phyloP scores from a whole-genome alignment of 2,113 vertebrate genomes.

The Serilophus lunatus region DNA sequence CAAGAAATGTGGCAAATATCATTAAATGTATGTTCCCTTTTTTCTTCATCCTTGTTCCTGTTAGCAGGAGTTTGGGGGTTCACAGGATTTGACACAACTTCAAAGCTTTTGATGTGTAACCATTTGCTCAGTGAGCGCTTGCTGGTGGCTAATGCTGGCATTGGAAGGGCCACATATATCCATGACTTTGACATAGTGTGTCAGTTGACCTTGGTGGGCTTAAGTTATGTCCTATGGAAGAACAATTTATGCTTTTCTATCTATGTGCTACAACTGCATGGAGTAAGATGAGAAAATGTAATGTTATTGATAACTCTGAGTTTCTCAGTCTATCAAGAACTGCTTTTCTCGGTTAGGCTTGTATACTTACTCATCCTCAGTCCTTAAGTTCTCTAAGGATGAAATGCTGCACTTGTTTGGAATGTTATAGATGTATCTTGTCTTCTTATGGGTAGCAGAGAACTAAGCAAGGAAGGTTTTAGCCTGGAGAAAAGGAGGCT shows the following conservation, averaged over 20 bases:
- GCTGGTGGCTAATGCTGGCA: background rate
- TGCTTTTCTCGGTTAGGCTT: background rate
- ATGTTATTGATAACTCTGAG: background rate
- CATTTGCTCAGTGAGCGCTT: background rate
- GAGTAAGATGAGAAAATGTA: background rate
- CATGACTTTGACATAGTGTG: rapidly evolving
- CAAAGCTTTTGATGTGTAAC: background rate
- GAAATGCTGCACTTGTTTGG: background rate
- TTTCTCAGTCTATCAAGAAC: background rate
- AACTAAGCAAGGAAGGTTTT: no score
- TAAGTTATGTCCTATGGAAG: background rate
- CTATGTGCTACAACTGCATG: background rate
- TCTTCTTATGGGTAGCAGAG: background rate
- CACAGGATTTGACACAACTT: background rate
- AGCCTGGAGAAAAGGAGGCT: no score
- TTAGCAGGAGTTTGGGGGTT: background rate
- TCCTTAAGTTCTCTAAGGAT: background rate
- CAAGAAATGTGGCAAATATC: background rate
- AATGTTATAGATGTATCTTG: background rate
- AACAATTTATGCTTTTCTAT: background rate
- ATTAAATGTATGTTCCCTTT: background rate
- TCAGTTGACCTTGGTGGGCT: background rate
- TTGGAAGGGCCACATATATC: background rate
- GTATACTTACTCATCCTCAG: background rate
- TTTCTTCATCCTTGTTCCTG: background rate